Conservation (phyloP, 2,888 invertebrate species). For the Drosophila paucipuncta region DNA sequence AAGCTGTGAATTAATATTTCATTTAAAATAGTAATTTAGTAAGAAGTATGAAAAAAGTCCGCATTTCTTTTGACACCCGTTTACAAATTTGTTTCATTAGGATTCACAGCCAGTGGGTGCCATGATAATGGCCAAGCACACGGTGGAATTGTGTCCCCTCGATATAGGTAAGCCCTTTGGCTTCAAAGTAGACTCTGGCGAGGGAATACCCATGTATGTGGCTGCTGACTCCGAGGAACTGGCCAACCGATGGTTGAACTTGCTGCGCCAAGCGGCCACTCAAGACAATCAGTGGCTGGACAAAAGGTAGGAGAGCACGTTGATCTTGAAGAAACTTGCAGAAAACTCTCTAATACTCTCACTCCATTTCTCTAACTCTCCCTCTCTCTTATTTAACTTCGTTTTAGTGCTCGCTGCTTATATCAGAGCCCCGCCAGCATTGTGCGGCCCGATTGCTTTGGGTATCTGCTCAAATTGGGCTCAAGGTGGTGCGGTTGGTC, state of each 20-base stretch:
- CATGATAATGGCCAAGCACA: constrained; percentile 93
- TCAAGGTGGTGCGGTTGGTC: constrained; percentile 96
- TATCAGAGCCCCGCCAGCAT: constrained; percentile 92
- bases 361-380: constrained; percentile 12
- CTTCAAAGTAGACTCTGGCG: constrained; percentile 90
- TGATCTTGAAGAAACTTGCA: constrained; percentile 32
- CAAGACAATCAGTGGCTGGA: constrained; percentile 90
- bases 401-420: constrained; percentile 90
- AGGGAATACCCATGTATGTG: constrained; percentile 90
- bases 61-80: not conserved
- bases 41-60: not conserved
- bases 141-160: constrained; percentile 87
- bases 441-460: constrained; percentile 95
- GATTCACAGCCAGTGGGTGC: constrained; percentile 96
- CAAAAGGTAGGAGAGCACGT: constrained; percentile 74
- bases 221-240: constrained; percentile 92
- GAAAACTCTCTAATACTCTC: not conserved
- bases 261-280: constrained; percentile 91
- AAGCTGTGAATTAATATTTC: not conserved
- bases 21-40: not conserved
- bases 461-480: constrained; percentile 95
- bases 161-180: constrained; percentile 88
- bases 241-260: constrained; percentile 91
- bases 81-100: constrained; percentile 84
- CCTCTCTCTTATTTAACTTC: constrained; percentile 16